These are phyloP conservation scores for Characodon lateralis DNA, from an alignment of 2,797 vertebrate species.

Conservation along the genomic window DNA sequence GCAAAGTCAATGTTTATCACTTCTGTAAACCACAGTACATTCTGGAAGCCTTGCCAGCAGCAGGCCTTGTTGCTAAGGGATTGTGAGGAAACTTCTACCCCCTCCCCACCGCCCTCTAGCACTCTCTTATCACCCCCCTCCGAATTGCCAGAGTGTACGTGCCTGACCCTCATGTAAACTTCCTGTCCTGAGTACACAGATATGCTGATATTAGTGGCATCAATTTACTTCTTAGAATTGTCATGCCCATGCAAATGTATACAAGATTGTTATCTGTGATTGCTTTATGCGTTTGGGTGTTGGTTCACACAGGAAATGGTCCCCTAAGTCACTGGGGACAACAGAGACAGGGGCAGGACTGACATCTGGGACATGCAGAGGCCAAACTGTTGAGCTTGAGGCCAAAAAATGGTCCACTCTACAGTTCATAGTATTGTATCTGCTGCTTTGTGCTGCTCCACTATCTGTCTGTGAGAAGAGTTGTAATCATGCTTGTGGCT, in stretches of 20 bases:
- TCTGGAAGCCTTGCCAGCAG: conserved; percentile 67
- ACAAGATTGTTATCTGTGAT: conserved; percentile 71
- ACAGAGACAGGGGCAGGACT: conserved; percentile 61
- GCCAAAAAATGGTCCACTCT: conserved; percentile 40
- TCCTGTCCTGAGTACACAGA: conserved; percentile 80
- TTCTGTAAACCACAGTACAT: conserved; percentile 76
- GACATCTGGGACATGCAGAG: conserved; percentile 61
- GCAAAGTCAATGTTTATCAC: conserved; percentile 78
- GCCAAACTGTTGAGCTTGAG: conserved; percentile 54
- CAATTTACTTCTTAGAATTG: conserved; percentile 72
- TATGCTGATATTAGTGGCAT: conserved; percentile 76
- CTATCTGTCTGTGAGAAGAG: conserved; percentile 49
- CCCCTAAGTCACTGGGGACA: conserved; percentile 69
- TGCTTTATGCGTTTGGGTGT: conserved; percentile 76
- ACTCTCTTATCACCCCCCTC: conserved; percentile 31
- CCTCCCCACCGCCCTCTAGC: conserved; percentile 6
- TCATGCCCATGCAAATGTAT: conserved; percentile 68
- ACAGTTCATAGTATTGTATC: conserved; percentile 15
- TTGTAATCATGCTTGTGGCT: conserved; percentile 26
- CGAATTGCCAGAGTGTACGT: conserved; percentile 73
- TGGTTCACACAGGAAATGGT: conserved; percentile 82
- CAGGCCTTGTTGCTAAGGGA: conserved; percentile 74
- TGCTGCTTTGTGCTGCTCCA: conserved; percentile 30
- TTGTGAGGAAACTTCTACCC: conserved; percentile 67
- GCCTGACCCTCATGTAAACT: conserved; percentile 78